Evolutionary conservation across 2,113 vertebrate genomes (phyloP).

Genomic region (Nothoprocta pentlandii): DNA sequence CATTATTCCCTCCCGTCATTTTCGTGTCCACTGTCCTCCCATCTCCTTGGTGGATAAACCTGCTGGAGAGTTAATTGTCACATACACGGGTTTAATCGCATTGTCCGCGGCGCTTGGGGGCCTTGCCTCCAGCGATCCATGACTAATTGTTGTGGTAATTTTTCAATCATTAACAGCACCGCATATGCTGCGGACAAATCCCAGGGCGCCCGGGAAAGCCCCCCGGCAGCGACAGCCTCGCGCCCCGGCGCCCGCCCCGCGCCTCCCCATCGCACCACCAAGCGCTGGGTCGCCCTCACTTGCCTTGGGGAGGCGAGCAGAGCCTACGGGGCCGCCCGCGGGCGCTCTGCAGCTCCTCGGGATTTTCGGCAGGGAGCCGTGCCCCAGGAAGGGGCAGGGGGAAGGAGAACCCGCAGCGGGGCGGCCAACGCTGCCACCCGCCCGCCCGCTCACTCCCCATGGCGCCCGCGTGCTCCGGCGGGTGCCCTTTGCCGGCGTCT

Average conservation of each 20-base stretch:
- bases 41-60: slow-evolving; percentile 82
- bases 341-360: neutral
- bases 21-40: slow-evolving; percentile 65
- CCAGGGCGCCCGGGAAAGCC: slow-evolving; percentile 77
- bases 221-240: slow-evolving; percentile 72
- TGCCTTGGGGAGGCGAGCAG: neutral
- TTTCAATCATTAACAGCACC: slow-evolving; percentile 94
- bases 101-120: slow-evolving; percentile 82
- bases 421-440: neutral
- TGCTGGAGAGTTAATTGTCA: slow-evolving; percentile 94
- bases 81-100: slow-evolving; percentile 98
- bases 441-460: slow-evolving; percentile 8
- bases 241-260: slow-evolving; percentile 12
- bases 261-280: slow-evolving; percentile 15
- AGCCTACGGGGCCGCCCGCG: neutral
- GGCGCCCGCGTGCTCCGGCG: slow-evolving; percentile 30
- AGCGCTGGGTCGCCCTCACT: slow-evolving; percentile 55
- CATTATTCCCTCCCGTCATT: slow-evolving; percentile 67
- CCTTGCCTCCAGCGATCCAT: slow-evolving; percentile 82
- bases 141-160: slow-evolving; percentile 92
- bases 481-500: slow-evolving; percentile 67
- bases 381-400: neutral
- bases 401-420: slow-evolving; percentile 68
- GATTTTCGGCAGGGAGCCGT: slow-evolving; percentile 8
- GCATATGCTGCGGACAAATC: slow-evolving; percentile 91